These are phyloP conservation scores for Pangasius macronema DNA, from an alignment of 2,797 vertebrate species.

Conservation along the genomic window DNA sequence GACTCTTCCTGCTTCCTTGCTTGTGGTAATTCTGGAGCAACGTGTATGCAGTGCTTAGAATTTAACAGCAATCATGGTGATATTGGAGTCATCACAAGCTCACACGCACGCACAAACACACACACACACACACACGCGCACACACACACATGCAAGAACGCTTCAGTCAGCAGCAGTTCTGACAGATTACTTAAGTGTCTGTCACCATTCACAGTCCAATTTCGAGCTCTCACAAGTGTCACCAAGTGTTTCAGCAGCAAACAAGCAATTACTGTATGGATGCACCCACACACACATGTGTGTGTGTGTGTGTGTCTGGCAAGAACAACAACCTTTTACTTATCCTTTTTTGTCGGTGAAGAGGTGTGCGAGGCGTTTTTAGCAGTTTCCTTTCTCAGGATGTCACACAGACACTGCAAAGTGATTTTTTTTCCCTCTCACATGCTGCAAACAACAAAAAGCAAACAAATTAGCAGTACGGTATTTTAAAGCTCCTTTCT, in stretches of 20 bases:
- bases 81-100: neutral
- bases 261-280: conserved; percentile 43
- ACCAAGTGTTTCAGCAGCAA: conserved; percentile 36
- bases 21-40: neutral
- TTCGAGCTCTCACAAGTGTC: conserved; percentile 37
- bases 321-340: neutral
- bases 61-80: neutral
- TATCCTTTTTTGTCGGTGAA: conserved; percentile 28
- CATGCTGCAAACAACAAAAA: conserved; percentile 2
- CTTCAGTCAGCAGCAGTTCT: conserved; percentile 28
- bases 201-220: conserved; percentile 30
- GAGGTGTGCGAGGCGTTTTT: conserved; percentile 30
- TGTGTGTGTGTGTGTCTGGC: no score
- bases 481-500: neutral
- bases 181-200: conserved; percentile 40
- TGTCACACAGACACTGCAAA: neutral
- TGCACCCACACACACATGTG: neutral
- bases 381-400: conserved; percentile 27
- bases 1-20: no score
- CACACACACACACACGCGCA: neutral
- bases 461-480: neutral
- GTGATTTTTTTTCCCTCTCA: neutral
- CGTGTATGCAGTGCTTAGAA: neutral
- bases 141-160: neutral
- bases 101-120: conserved; percentile 4